A percentile compares a stretch with the other conserved stretches of the same genome.
Evolutionary conservation across 2,888 invertebrate species (phyloP).

Genomic region (Steinernema scapterisci): DNA sequence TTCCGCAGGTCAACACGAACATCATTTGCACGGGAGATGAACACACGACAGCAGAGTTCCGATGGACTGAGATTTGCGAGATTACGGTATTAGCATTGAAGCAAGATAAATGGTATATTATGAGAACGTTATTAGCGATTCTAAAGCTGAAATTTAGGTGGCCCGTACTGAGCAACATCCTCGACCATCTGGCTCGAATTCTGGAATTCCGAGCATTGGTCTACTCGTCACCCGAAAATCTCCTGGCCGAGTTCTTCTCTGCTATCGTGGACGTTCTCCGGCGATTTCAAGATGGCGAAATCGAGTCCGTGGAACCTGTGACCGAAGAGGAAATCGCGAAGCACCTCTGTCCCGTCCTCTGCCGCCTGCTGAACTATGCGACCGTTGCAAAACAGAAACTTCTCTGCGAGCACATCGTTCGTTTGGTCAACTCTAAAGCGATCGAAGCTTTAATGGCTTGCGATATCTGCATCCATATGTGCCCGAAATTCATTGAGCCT

Average conservation of each 20-base stretch:
- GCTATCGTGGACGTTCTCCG: constrained; percentile 35
- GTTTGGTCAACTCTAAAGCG: neutral
- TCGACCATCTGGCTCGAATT: constrained; percentile 42
- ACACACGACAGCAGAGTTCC: constrained; percentile 35
- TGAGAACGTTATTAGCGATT: neutral
- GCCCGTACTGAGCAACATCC: constrained; percentile 38
- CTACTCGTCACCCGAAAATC: constrained; percentile 37
- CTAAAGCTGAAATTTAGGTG: constrained; percentile 37
- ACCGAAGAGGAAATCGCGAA: constrained; percentile 37
- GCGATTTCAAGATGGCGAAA: constrained; percentile 4
- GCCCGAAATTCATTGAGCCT: constrained; percentile 43
- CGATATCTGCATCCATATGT: constrained; percentile 47
- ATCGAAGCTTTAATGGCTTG: constrained; percentile 46
- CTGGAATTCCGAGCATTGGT: constrained; percentile 46
- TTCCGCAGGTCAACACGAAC: neutral
- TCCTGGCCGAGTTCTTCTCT: constrained; percentile 35
- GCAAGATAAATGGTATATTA: constrained; percentile 34
- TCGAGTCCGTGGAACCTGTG: neutral
- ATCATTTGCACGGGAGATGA: constrained; percentile 26
- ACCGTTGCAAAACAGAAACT: neutral
- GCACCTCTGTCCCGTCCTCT: constrained; percentile 48
- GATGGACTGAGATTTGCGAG: constrained; percentile 44
- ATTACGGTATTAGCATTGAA: constrained; percentile 34
- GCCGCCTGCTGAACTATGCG: constrained; percentile 41
- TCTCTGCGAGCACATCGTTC: constrained; percentile 24